Conservation (phyloP, 2,113 vertebrate species). For the Eonycteris spelaea region DNA sequence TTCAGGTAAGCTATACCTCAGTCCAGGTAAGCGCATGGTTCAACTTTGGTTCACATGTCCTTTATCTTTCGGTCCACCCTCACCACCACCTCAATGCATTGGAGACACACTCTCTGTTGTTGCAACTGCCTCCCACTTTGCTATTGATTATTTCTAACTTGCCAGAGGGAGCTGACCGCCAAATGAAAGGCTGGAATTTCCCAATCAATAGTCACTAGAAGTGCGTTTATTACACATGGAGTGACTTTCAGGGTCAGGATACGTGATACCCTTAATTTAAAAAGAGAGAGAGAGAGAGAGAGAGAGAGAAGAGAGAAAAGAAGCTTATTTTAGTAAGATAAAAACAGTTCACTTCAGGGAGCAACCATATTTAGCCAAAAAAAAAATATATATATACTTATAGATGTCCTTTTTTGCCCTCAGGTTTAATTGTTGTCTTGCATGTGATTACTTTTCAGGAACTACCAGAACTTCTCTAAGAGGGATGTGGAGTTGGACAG, state of each 20-base stretch:
- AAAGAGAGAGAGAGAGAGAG: no score
- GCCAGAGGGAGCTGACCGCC: neutral
- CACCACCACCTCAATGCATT: neutral
- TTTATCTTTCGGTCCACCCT: neutral
- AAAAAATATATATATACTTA: neutral
- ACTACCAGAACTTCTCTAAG: neutral
- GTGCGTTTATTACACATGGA: neutral
- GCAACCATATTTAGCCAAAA: neutral
- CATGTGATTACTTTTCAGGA: neutral
- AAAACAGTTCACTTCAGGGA: neutral
- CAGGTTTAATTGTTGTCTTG: neutral
- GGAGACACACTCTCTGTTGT: neutral
- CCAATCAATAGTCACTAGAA: slow-evolving; percentile 41
- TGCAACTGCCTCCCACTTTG: neutral
- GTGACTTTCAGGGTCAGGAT: neutral
- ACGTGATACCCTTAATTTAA: neutral
- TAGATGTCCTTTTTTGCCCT: neutral
- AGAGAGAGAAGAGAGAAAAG: neutral
- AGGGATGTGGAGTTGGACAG: neutral
- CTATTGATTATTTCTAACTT: slow-evolving; percentile 52
- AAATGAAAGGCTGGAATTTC: slow-evolving; percentile 6
- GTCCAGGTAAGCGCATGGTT: neutral
- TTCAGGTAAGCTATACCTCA: neutral
- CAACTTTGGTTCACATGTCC: neutral
- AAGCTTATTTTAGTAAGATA: neutral